Percentiles rank a stretch among this genome's conserved stretches.
Conservation (phyloP, 2,797 vertebrate species). For the Naso thynnoides region DNA sequence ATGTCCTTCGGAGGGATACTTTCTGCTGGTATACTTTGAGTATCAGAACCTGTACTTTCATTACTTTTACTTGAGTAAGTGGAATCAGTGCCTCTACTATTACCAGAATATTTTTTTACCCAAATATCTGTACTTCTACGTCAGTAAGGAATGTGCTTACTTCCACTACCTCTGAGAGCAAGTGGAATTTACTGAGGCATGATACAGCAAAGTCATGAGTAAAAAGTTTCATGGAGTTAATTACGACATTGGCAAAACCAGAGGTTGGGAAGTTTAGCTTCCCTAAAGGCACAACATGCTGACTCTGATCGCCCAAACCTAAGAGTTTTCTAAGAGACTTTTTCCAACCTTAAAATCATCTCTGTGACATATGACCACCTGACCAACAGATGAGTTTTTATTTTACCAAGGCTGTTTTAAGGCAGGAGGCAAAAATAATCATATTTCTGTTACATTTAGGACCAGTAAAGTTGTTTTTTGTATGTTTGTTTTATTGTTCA, state of each 20-base stretch:
- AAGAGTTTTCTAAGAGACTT: neutral
- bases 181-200: too few species aligned
- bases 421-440: conserved; percentile 6
- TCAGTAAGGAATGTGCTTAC: too few species aligned
- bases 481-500: neutral
- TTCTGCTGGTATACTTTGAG: too few species aligned
- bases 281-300: neutral
- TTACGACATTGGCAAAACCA: conserved; percentile 18
- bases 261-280: neutral
- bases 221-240: conserved; percentile 1
- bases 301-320: neutral
- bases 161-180: too few species aligned
- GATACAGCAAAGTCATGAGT: neutral
- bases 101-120: too few species aligned
- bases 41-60: too few species aligned
- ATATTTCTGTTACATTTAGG: conserved; percentile 7
- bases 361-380: neutral
- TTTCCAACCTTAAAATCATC: neutral
- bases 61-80: too few species aligned
- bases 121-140: too few species aligned
- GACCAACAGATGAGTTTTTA: neutral
- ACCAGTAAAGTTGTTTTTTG: neutral
- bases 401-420: neutral
- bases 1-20: too few species aligned
- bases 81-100: too few species aligned